Evolutionary conservation across 2,888 invertebrate genomes (phyloP).

Genomic region (Heterodera filipjevi): DNA sequence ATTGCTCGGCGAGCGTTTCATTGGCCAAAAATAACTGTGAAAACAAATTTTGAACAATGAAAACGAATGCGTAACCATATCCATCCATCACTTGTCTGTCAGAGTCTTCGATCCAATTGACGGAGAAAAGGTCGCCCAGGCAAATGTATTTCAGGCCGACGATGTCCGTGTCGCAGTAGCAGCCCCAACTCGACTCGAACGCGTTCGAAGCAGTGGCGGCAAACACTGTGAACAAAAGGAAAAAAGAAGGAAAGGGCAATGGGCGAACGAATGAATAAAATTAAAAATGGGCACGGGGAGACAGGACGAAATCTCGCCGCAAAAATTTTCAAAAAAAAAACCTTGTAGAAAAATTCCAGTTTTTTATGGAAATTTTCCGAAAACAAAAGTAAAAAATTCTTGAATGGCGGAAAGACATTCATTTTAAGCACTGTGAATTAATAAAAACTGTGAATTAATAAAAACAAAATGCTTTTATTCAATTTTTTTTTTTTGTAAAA

Average conservation of each 20-base stretch:
- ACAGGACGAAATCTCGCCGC: too few species aligned
- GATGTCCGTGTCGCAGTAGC: slow-evolving; percentile 70
- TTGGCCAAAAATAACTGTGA: slow-evolving; percentile 65
- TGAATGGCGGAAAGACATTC: too few species aligned
- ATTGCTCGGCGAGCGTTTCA: slow-evolving; percentile 71
- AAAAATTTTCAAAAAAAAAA: too few species aligned
- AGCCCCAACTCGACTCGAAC: slow-evolving; percentile 72
- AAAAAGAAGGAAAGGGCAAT: slow-evolving; percentile 32
- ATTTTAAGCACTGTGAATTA: background rate
- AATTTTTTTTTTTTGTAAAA: too few species aligned
- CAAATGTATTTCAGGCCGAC: slow-evolving; percentile 52
- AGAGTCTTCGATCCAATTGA: slow-evolving; percentile 73
- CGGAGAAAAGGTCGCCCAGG: slow-evolving; percentile 73
- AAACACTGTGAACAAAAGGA: slow-evolving; percentile 69
- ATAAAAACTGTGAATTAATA: slow-evolving; percentile 1
- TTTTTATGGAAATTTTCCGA: too few species aligned
- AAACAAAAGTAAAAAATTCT: too few species aligned
- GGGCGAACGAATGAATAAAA: background rate
- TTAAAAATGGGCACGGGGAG: too few species aligned
- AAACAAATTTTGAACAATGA: background rate
- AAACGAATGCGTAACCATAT: slow-evolving; percentile 26
- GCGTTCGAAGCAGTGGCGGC: slow-evolving; percentile 72
- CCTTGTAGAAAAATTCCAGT: too few species aligned
- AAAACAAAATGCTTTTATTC: slow-evolving; percentile 7
- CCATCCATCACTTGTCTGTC: slow-evolving; percentile 66